Evolutionary conservation across 2,888 invertebrate genomes (phyloP).

Genomic region (Sinelater perroti): DNA sequence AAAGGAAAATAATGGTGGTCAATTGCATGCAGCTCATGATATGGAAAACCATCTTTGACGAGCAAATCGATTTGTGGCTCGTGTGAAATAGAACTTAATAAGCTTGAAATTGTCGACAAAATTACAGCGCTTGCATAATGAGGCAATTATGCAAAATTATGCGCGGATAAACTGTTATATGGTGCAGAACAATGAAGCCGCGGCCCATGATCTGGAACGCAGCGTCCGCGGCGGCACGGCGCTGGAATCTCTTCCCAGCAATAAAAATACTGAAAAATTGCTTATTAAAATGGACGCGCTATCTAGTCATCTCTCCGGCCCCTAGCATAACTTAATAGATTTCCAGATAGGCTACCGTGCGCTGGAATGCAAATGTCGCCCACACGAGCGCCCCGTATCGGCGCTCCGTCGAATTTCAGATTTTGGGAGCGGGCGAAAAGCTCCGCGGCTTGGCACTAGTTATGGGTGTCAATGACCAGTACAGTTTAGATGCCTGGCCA

Average conservation of each 20-base stretch:
- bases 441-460: conserved; percentile 19
- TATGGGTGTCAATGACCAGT: conserved; percentile 31
- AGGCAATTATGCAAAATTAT: conserved; percentile 33
- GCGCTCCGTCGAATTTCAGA: conserved; percentile 26
- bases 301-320: conserved; percentile 23
- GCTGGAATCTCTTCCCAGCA: conserved; percentile 5
- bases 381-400: conserved; percentile 16
- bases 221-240: conserved; percentile 5
- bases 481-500: conserved; percentile 26
- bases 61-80: conserved; percentile 30
- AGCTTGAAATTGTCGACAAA: conserved; percentile 28
- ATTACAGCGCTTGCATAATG: conserved; percentile 21
- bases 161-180: conserved; percentile 30
- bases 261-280: conserved; percentile 17
- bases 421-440: conserved; percentile 18
- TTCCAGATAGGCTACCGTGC: conserved; percentile 28
- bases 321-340: conserved; percentile 25
- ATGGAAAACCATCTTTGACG: conserved; percentile 7
- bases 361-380: conserved; percentile 25
- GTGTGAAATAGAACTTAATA: conserved; percentile 28
- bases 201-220: conserved; percentile 18
- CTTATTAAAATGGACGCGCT: conserved; percentile 25
- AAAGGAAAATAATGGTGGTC: no score
- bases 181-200: conserved; percentile 22
- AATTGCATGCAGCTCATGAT: no score